phyloP scores from a whole-genome alignment of 1,140 invertebrate species.

The Drosophila simulans region DNA sequence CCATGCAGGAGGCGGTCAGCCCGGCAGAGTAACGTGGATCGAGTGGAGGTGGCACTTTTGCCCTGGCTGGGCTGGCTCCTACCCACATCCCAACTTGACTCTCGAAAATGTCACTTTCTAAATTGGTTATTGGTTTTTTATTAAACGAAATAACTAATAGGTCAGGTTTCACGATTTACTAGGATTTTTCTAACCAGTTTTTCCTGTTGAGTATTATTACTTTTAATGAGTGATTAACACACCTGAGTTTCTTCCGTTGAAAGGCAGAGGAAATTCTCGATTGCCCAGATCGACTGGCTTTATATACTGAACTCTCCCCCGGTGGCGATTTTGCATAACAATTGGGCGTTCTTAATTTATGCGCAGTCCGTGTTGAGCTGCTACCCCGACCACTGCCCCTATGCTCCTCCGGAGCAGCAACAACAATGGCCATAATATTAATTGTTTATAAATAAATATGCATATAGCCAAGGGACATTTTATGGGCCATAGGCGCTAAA shows the following conservation, averaged over 20 bases:
- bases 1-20: conserved; percentile 9
- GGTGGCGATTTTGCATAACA: conserved; percentile 33
- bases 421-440: conserved; percentile 38
- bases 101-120: no score
- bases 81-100: no score
- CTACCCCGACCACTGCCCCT: no score
- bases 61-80: no score
- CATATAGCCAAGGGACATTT: not conserved
- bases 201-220: no score
- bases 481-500: conserved; percentile 30
- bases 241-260: not conserved
- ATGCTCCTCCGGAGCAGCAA: conserved; percentile 6
- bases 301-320: conserved; percentile 1
- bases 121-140: no score
- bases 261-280: not conserved
- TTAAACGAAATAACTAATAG: no score
- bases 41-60: not conserved
- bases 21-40: not conserved
- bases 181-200: no score
- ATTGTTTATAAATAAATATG: conserved; percentile 67
- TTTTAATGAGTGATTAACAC: no score
- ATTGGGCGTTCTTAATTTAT: conserved; percentile 56
- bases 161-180: no score
- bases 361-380: conserved; percentile 16
- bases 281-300: conserved; percentile 6